A percentile compares a stretch with the other conserved stretches of the same genome.
phyloP scores from a whole-genome alignment of 2,797 vertebrate genomes.

The Falco biarmicus region DNA sequence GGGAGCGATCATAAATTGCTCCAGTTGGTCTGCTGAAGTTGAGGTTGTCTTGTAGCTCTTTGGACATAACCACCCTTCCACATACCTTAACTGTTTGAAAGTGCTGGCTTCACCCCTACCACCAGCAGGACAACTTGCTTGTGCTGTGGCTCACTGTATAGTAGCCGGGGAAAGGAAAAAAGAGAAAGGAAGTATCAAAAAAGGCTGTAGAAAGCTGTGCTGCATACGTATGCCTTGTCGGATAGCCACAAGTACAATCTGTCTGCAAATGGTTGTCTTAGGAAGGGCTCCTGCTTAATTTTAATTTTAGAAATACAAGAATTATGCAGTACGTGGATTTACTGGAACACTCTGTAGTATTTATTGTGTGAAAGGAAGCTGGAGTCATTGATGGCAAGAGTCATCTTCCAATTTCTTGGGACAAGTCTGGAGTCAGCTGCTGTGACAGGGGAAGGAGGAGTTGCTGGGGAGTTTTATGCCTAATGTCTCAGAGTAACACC shows the following conservation, averaged over 20 bases:
- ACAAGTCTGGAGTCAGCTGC: neutral
- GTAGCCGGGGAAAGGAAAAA: neutral
- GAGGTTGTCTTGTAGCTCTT: neutral
- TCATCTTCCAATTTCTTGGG: neutral
- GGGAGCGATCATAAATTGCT: neutral
- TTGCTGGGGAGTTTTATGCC: neutral
- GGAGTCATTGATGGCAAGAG: neutral
- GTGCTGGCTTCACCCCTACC: neutral
- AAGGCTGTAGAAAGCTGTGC: neutral
- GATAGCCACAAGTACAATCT: neutral
- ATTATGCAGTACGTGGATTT: neutral
- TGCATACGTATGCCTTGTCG: neutral
- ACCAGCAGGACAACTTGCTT: neutral
- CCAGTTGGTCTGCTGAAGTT: neutral
- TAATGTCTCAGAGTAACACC: neutral
- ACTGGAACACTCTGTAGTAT: neutral
- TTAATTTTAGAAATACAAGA: neutral
- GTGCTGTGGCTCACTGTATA: neutral
- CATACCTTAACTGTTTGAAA: neutral
- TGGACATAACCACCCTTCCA: neutral
- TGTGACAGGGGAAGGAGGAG: neutral
- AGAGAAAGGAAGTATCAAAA: neutral
- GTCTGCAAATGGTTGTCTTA: neutral
- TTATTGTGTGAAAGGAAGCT: neutral
- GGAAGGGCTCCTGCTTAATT: neutral